phyloP scores from a whole-genome alignment of 1,140 invertebrate genomes.

The Nasonia vitripennis region DNA sequence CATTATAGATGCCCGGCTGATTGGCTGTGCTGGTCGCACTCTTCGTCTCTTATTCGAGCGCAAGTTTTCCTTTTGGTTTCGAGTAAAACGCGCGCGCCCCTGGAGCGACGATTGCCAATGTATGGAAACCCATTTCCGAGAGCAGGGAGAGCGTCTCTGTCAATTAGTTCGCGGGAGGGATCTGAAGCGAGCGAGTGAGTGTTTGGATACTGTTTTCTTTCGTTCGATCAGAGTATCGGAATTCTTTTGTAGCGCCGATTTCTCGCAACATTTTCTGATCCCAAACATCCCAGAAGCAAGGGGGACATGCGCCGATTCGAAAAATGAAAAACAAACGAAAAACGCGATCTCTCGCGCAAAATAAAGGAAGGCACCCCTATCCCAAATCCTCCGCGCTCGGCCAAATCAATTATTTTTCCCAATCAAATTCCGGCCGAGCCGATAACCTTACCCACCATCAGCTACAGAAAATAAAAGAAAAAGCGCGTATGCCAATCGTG shows the following conservation, averaged over 20 bases:
- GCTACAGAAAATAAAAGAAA: not conserved
- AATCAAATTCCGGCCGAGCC: not conserved
- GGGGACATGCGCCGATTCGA: too few relatives aligned
- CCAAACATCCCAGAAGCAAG: too few relatives aligned
- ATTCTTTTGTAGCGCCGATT: too few relatives aligned
- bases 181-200: not conserved
- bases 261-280: too few relatives aligned
- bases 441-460: not conserved
- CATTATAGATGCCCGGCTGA: slow-evolving; percentile 70
- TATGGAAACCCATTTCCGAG: slow-evolving; percentile 41
- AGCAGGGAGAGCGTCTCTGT: not conserved
- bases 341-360: too few relatives aligned
- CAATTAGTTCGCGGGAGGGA: slow-evolving; percentile 29
- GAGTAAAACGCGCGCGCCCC: too few relatives aligned
- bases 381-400: too few relatives aligned
- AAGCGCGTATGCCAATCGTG: not conserved
- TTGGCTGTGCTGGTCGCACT: slow-evolving; percentile 58
- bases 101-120: slow-evolving; percentile 40
- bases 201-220: not conserved
- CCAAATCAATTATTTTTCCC: slow-evolving; percentile 16
- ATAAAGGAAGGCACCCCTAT: too few relatives aligned
- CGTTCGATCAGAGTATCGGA: too few relatives aligned
- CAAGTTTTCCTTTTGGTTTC: slow-evolving; percentile 34
- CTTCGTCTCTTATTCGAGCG: not conserved
- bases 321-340: too few relatives aligned